Conservation (phyloP, 2,113 vertebrate species). For the Onychostoma macrolepis region DNA sequence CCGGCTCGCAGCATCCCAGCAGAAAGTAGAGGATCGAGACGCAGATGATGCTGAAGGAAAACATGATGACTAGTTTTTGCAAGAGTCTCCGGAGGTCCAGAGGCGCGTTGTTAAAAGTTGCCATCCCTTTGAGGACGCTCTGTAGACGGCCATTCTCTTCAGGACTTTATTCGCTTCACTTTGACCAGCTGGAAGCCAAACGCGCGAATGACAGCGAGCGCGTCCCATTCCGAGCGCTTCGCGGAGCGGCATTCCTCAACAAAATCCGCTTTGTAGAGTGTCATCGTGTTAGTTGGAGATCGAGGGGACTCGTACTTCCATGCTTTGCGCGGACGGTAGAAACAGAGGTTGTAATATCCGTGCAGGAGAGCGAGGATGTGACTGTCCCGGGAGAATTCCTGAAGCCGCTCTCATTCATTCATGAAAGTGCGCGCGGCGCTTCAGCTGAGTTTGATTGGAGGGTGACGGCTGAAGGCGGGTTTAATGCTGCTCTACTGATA, state of each 20-base stretch:
- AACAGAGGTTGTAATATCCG: conserved; percentile 57
- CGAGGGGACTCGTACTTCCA: neutral
- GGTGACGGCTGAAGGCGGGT: conserved; percentile 57
- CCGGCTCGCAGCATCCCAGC: conserved; percentile 72
- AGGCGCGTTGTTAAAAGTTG: conserved; percentile 64
- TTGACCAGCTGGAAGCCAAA: neutral
- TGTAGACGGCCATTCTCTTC: conserved; percentile 70
- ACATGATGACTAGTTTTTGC: conserved; percentile 74
- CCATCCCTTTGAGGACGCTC: conserved; percentile 73
- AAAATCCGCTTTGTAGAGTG: neutral
- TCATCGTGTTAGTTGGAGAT: neutral
- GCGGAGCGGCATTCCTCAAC: neutral
- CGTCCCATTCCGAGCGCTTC: neutral
- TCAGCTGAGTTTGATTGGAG: conserved; percentile 60
- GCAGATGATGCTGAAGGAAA: conserved; percentile 73
- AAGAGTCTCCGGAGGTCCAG: conserved; percentile 71
- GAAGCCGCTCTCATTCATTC: conserved; percentile 49
- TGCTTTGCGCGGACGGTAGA: neutral
- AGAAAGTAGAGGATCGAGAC: conserved; percentile 73
- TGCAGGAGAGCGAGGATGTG: conserved; percentile 26
- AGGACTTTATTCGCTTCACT: conserved; percentile 28
- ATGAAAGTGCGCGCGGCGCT: conserved; percentile 49
- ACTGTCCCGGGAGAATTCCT: conserved; percentile 53
- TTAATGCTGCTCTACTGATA: conserved; percentile 53
- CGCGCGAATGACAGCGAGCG: neutral